Percentiles rank a stretch among this genome's conserved stretches.
phyloP scores from a whole-genome alignment of 1,140 invertebrate genomes.

The Colletes gigas region DNA sequence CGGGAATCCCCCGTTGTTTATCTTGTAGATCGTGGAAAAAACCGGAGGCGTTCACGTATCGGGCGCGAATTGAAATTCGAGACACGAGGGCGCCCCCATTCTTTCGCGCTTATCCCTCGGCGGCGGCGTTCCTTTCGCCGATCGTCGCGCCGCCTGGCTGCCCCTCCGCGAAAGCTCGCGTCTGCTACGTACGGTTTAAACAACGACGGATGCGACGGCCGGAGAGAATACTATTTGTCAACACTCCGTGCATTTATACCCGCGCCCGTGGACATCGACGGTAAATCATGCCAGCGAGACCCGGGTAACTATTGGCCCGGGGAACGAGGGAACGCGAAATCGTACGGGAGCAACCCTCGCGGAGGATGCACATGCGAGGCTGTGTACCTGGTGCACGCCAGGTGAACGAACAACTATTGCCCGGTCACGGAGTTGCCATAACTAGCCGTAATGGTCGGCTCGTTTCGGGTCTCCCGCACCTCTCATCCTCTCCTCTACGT shows the following conservation, averaged over 20 bases:
- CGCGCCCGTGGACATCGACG: constrained; percentile 47
- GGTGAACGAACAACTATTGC: constrained; percentile 58
- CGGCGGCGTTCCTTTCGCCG: not conserved
- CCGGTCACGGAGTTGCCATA: constrained; percentile 64
- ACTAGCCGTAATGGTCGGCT: constrained; percentile 61
- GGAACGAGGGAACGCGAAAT: constrained; percentile 12
- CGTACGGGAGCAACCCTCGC: not conserved
- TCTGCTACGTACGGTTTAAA: constrained; percentile 26
- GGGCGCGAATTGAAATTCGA: constrained; percentile 31
- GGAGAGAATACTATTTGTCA: constrained; percentile 67
- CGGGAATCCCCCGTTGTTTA: not conserved
- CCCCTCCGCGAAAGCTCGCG: not conserved
- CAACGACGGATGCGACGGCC: not conserved
- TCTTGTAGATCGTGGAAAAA: not conserved
- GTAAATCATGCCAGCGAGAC: constrained; percentile 62
- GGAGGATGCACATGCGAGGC: constrained; percentile 2
- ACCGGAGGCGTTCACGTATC: not conserved
- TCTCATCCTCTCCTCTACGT: not conserved
- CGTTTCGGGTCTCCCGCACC: constrained; percentile 40
- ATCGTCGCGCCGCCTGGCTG: not conserved
- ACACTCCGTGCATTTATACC: constrained; percentile 65
- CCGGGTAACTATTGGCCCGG: constrained; percentile 62
- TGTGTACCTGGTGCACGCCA: constrained; percentile 8
- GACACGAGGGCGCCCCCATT: not conserved
- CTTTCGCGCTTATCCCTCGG: not conserved